Conservation (phyloP, 2,797 vertebrate species). For the Erpetoichthys calabaricus region DNA sequence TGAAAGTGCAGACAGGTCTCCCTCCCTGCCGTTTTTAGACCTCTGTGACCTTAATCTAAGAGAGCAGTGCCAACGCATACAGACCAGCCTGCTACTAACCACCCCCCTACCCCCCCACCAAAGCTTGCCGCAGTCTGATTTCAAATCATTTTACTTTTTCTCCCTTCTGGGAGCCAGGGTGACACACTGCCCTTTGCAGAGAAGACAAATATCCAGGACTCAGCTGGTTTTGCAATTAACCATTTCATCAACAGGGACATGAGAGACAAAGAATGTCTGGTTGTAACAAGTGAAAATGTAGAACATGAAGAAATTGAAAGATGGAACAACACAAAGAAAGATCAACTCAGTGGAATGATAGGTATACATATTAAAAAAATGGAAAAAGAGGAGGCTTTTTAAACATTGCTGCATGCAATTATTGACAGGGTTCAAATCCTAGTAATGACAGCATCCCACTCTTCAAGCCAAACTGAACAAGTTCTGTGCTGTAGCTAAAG, state of each 20-base stretch:
- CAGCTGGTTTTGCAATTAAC: neutral
- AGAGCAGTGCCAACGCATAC: constrained; percentile 10
- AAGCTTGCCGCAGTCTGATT: neutral
- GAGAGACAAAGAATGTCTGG: too few species aligned
- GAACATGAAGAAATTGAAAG: too few species aligned
- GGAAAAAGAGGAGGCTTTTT: too few species aligned
- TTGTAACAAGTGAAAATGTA: too few species aligned
- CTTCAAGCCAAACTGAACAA: too few species aligned
- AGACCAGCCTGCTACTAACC: constrained; percentile 1
- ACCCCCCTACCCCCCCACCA: constrained; percentile 21
- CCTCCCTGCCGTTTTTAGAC: neutral
- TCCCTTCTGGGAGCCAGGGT: neutral
- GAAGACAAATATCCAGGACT: neutral
- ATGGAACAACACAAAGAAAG: too few species aligned
- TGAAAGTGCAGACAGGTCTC: constrained; percentile 3
- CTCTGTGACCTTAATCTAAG: constrained; percentile 8
- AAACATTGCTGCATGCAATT: too few species aligned
- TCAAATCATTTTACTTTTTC: neutral
- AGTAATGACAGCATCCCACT: too few species aligned
- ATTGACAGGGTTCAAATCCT: too few species aligned
- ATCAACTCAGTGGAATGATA: too few species aligned
- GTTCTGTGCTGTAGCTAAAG: too few species aligned
- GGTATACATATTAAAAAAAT: too few species aligned
- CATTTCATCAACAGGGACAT: neutral
- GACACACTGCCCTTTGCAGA: neutral